Conservation (phyloP, 2,888 invertebrate genomes). For the Euproctis similis region DNA sequence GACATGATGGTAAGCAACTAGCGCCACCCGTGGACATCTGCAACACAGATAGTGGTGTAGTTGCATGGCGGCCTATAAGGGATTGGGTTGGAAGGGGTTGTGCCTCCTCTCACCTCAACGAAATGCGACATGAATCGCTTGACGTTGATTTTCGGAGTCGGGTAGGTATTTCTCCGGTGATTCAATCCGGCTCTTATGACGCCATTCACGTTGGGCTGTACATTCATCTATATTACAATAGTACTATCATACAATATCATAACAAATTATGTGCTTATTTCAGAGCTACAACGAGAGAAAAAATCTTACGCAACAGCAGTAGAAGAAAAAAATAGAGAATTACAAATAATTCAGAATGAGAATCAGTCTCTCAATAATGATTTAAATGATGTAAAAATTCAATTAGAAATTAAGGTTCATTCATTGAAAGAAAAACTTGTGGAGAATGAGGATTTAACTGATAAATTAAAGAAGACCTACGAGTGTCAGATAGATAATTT, state of each 20-base stretch:
- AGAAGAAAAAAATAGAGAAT: slow-evolving; percentile 32
- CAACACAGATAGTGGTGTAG: too few species aligned
- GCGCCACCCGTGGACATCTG: too few species aligned
- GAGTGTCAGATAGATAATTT: slow-evolving; percentile 50
- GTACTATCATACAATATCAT: not conserved
- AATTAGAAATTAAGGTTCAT: slow-evolving; percentile 48
- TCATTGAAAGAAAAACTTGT: slow-evolving; percentile 48
- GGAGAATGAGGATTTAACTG: slow-evolving; percentile 46
- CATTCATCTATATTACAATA: too few species aligned
- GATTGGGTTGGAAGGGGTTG: too few species aligned
- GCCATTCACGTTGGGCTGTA: too few species aligned
- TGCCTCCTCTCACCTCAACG: too few species aligned
- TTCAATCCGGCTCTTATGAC: too few species aligned
- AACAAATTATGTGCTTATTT: slow-evolving; percentile 14
- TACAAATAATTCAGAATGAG: slow-evolving; percentile 35
- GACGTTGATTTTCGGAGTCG: not conserved
- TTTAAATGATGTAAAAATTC: slow-evolving; percentile 41
- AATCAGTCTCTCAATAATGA: slow-evolving; percentile 40
- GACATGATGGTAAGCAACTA: too few species aligned
- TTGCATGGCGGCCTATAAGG: too few species aligned
- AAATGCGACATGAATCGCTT: too few species aligned
- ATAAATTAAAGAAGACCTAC: slow-evolving; percentile 46
- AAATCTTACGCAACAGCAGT: slow-evolving; percentile 26
- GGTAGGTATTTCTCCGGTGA: too few species aligned
- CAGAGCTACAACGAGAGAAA: slow-evolving; percentile 36